Evolutionary conservation across 2,888 invertebrate species (phyloP).

Genomic region (Chrysotoxum bicinctum): DNA sequence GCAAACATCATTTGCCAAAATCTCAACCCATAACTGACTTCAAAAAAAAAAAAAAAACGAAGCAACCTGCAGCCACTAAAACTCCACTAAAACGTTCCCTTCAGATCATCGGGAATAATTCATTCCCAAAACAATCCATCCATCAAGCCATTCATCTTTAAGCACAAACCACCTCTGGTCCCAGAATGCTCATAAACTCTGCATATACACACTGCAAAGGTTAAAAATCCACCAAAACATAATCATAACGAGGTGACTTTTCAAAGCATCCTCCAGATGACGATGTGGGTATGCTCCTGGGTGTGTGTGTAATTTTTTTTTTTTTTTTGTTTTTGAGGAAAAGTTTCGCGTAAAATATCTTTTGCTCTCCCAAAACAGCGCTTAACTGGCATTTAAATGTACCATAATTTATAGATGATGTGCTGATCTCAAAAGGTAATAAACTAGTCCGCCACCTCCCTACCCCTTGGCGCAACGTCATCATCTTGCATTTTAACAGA

Average conservation of each 20-base stretch:
- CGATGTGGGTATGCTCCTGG: too few relatives aligned
- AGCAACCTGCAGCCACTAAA: constrained; percentile 61
- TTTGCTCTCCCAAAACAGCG: constrained; percentile 65
- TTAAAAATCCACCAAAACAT: constrained; percentile 31
- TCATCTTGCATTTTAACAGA: not conserved
- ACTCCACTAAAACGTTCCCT: constrained; percentile 63
- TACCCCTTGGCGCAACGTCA: not conserved
- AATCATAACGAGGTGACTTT: constrained; percentile 70
- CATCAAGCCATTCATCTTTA: constrained; percentile 40
- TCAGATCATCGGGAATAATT: constrained; percentile 64
- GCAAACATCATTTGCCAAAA: constrained; percentile 27
- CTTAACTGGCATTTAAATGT: constrained; percentile 72
- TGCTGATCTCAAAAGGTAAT: constrained; percentile 61
- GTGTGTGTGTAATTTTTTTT: not conserved
- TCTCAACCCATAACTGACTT: not conserved
- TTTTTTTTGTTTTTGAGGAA: constrained; percentile 11
- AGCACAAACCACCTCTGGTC: constrained; percentile 26
- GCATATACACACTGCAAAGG: not conserved
- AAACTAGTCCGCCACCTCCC: constrained; percentile 23
- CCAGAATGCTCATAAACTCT: constrained; percentile 39
- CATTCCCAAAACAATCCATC: constrained; percentile 32
- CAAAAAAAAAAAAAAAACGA: constrained; percentile 14
- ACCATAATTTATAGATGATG: constrained; percentile 72
- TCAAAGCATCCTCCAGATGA: constrained; percentile 35
- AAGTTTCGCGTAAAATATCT: constrained; percentile 52